A percentile compares a stretch with the other conserved stretches of the same genome.
Evolutionary conservation across 2,888 invertebrate species (phyloP).

Genomic region (Minunthozetes semirufus): DNA sequence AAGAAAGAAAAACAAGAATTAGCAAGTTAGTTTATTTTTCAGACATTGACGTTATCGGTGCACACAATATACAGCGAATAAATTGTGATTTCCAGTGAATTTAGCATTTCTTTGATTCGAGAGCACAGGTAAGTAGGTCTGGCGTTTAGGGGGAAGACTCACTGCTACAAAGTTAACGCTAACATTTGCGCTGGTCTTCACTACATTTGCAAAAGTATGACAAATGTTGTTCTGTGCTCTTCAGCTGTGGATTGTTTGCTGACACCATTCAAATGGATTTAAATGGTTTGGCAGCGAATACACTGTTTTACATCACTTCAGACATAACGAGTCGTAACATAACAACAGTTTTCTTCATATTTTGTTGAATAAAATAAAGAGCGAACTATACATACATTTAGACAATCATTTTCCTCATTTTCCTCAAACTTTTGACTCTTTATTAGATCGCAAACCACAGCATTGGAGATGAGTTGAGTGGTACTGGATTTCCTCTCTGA

Average conservation of each 20-base stretch:
- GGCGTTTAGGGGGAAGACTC: neutral
- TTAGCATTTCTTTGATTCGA: neutral
- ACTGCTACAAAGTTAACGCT: neutral
- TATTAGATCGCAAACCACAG: neutral
- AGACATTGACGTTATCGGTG: neutral
- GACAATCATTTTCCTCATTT: neutral
- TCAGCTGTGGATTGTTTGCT: slow-evolving; percentile 13
- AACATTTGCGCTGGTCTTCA: neutral
- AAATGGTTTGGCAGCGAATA: neutral
- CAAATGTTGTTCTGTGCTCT: neutral
- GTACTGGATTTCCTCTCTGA: neutral
- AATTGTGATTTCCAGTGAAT: slow-evolving; percentile 1
- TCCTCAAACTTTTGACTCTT: neutral
- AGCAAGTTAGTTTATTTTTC: neutral
- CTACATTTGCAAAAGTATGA: slow-evolving; percentile 12
- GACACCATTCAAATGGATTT: slow-evolving; percentile 16
- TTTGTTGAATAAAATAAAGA: too few species aligned
- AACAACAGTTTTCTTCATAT: neutral
- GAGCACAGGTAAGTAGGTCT: slow-evolving; percentile 17
- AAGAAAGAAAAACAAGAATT: too few species aligned
- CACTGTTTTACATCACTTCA: slow-evolving; percentile 2
- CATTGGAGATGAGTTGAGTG: neutral
- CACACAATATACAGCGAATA: neutral
- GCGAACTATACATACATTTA: neutral
- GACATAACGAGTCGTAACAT: neutral